These are phyloP conservation scores for Deilephila elpenor DNA, from an alignment of 2,888 invertebrate genomes.

Conservation along the genomic window DNA sequence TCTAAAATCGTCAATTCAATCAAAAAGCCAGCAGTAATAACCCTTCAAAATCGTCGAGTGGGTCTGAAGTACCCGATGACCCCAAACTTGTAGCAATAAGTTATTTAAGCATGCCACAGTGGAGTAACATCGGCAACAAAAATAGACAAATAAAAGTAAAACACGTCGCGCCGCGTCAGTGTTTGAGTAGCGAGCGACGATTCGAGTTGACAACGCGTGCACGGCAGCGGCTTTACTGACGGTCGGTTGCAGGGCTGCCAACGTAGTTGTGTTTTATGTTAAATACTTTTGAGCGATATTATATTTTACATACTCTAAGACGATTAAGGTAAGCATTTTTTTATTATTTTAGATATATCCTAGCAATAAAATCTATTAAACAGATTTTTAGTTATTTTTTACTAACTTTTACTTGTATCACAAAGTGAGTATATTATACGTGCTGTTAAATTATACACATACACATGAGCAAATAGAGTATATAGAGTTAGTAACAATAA, in stretches of 20 bases:
- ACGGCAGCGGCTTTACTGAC: conserved; percentile 38
- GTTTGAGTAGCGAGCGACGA: conserved; percentile 56
- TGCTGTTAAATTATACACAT: too few relatives aligned
- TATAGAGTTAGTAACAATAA: too few relatives aligned
- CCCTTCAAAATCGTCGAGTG: conserved; percentile 28
- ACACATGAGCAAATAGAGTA: too few relatives aligned
- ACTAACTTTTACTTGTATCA: too few relatives aligned
- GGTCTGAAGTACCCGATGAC: conserved; percentile 5
- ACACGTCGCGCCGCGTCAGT: conserved; percentile 40
- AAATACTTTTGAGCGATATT: neutral
- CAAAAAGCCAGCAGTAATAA: conserved; percentile 30
- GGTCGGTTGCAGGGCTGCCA: conserved; percentile 17
- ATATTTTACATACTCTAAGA: neutral
- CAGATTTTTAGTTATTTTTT: too few relatives aligned
- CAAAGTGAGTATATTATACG: too few relatives aligned
- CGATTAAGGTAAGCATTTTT: too few relatives aligned
- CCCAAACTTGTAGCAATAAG: conserved; percentile 19
- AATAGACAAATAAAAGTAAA: conserved; percentile 44
- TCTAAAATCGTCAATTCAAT: conserved; percentile 2
- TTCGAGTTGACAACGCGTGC: conserved; percentile 56
- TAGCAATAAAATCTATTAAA: too few relatives aligned
- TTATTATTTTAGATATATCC: too few relatives aligned
- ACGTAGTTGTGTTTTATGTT: neutral
- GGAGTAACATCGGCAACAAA: conserved; percentile 50
- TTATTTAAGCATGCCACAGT: conserved; percentile 31